Base-by-base conservation (phyloP, 2,113 vertebrate species). In the Pica pica region DNA sequence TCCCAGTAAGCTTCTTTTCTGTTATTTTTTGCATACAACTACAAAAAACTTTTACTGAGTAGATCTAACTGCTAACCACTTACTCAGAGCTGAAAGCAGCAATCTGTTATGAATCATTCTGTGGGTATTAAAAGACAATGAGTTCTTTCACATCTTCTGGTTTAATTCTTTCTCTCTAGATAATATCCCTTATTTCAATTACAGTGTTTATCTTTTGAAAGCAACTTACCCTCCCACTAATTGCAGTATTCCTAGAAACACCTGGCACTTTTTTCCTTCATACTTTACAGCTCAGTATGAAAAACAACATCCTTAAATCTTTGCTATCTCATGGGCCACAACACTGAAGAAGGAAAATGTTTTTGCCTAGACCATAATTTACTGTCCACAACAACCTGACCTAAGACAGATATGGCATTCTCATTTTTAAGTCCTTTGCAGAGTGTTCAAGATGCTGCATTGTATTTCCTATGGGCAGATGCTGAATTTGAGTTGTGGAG, bases 181-280 rank as follows among this genome's bases (percentile, higher is more conserved):
- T 90, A 59, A 59, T 55, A 91, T 63, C 39, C 70, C 42, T 91
- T 83, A 76, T 94, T 93, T 96, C 95, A 96, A 85, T 91, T 96
- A 91, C 78, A 79, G 35, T 95, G 82, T 96, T 96, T 97, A 79
- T 90, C 74, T 76, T 91, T 41, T 68, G 57, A 91, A 95, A 67
- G 95, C 67, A 95, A 94, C 70, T 88, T 80, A 56, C 79, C 79
- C 87, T 92, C 84, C 95, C 57, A 23, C 60, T 81, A 49, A 83
- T 55, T 70, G 16, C 69, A 84, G 93, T 87, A 84, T 91, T 94
- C 59, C 61, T 96, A 73, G 90, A 96, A 97, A 93, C 75, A 96
- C 78, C 78, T 85, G 61, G 41, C 37, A 80, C 42, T 49, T 80
- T 83, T 79, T 63, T 46, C 7, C 61, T 83, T 84, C 1, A 0